These are phyloP conservation scores for Eulemur coronatus DNA, from an alignment of 2,797 vertebrate species.

Conservation along the genomic window DNA sequence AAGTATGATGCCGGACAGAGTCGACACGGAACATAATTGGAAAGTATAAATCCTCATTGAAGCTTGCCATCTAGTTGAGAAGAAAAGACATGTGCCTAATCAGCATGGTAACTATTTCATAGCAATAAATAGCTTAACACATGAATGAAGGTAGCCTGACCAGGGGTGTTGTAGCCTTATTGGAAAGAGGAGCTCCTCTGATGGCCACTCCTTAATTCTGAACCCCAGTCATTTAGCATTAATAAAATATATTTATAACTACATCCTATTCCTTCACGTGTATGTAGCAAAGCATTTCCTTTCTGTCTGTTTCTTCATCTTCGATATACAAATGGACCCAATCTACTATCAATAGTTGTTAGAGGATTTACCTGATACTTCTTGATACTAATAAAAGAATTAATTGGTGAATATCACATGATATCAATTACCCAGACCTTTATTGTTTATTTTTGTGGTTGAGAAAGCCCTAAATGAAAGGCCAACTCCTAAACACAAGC, in stretches of 20 bases:
- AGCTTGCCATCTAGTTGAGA: neutral
- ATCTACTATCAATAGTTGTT: neutral
- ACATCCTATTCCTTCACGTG: neutral
- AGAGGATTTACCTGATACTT: neutral
- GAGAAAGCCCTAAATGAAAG: neutral
- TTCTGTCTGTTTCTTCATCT: neutral
- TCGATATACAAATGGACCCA: neutral
- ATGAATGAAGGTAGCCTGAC: neutral
- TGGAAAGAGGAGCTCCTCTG: neutral
- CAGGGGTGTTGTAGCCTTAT: neutral
- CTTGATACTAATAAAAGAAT: neutral
- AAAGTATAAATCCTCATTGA: neutral
- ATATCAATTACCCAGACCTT: neutral
- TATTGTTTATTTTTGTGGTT: neutral
- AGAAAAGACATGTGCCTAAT: neutral
- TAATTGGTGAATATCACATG: neutral
- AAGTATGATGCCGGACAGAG: neutral
- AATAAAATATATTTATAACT: neutral
- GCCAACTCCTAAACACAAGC: slow-evolving; percentile 7
- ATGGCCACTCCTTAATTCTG: neutral
- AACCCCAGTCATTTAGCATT: neutral
- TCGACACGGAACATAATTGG: neutral
- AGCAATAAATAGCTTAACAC: neutral
- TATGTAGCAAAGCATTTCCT: neutral
- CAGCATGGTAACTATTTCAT: neutral